These are phyloP conservation scores for Cinclus mexicanus DNA, from an alignment of 2,113 vertebrate genomes.

Conservation along the genomic window DNA sequence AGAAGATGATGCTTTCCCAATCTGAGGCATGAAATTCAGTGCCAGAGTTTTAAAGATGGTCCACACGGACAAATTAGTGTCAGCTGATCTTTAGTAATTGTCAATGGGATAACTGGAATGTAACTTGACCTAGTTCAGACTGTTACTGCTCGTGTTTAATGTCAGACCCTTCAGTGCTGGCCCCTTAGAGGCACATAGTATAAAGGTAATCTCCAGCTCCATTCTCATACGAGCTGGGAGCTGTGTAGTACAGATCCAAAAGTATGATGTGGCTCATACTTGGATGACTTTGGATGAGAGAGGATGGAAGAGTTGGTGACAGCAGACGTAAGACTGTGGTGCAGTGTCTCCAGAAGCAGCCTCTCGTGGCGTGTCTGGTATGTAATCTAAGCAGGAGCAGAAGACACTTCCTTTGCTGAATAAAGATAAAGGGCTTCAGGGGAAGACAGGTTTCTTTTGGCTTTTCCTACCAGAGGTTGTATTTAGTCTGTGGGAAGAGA, in stretches of 20 bases:
- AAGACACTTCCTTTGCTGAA: background rate
- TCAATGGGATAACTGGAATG: background rate
- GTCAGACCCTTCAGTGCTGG: background rate
- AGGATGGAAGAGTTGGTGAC: background rate
- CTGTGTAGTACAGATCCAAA: background rate
- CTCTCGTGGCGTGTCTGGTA: background rate
- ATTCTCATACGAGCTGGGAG: background rate
- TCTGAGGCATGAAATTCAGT: background rate
- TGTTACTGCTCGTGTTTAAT: background rate
- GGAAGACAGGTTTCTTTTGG: background rate
- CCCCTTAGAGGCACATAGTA: rapidly evolving
- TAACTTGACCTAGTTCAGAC: background rate
- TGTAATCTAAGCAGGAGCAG: background rate
- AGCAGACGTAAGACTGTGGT: background rate
- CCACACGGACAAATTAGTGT: background rate
- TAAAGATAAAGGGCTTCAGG: background rate
- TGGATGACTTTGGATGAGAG: background rate
- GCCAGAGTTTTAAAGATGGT: background rate
- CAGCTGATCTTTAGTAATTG: background rate
- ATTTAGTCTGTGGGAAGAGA: background rate
- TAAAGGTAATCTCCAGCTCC: background rate
- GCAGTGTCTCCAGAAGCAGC: background rate
- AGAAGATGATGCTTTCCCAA: background rate
- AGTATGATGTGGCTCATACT: background rate
- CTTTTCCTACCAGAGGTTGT: background rate